Conservation (phyloP, 1,140 invertebrate genomes). For the Drosophila azteca region DNA sequence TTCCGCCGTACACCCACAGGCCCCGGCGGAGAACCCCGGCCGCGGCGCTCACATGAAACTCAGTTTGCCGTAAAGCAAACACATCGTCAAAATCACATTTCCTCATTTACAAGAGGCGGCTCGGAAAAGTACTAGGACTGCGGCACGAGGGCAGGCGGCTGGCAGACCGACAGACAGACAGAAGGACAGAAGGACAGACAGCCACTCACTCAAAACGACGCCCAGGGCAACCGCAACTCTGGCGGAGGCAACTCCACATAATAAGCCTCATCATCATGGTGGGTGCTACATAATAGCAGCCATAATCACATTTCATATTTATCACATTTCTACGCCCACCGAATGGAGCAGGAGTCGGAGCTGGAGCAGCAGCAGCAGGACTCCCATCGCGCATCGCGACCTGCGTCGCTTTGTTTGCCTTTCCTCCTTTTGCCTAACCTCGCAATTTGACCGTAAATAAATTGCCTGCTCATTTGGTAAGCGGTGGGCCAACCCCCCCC, state of each 20-base stretch:
- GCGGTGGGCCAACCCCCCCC: conserved; percentile 24
- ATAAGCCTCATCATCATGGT: conserved; percentile 72
- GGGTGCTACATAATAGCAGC: conserved; percentile 70
- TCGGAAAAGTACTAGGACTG: too few species aligned
- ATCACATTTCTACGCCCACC: conserved; percentile 83
- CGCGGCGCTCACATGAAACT: conserved; percentile 24
- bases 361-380: not conserved
- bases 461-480: conserved; percentile 80
- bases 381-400: conserved; percentile 32
- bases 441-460: conserved; percentile 82
- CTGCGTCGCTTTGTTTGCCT: conserved; percentile 67
- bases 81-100: conserved; percentile 83
- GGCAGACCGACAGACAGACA: not conserved
- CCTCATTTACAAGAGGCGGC: conserved; percentile 45
- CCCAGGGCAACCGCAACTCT: conserved; percentile 64
- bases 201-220: conserved; percentile 76
- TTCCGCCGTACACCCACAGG: conserved; percentile 41
- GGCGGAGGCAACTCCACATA: conserved; percentile 65
- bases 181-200: not conserved
- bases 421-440: conserved; percentile 61
- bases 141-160: too few species aligned
- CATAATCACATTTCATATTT: conserved; percentile 83
- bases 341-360: conserved; percentile 12
- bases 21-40: not conserved
- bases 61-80: conserved; percentile 67